Percentiles rank a stretch among this genome's conserved stretches.
These are phyloP conservation scores for Cercopithecus petaurista DNA, from an alignment of 2,797 vertebrate genomes.

Conservation along the genomic window DNA sequence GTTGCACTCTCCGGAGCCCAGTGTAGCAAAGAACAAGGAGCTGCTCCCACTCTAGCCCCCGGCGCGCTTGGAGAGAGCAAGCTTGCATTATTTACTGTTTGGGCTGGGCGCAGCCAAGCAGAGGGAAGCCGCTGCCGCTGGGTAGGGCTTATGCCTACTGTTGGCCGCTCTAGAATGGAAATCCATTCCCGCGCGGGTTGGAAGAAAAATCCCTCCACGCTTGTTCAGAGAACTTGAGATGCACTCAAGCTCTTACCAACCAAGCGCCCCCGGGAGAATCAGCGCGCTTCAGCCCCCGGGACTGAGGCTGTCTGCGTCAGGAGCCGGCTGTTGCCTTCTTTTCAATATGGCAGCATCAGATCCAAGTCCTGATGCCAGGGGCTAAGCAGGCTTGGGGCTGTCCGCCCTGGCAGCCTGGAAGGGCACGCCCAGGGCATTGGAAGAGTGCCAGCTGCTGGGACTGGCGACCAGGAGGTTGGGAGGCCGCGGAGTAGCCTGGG, in stretches of 20 bases:
- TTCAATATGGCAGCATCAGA: constrained; percentile 76
- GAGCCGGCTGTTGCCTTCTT: constrained; percentile 29
- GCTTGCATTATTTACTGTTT: constrained; percentile 54
- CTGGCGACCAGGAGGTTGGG: background rate
- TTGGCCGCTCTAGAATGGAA: background rate
- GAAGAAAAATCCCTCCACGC: constrained; percentile 16
- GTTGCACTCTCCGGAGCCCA: background rate
- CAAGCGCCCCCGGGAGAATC: background rate
- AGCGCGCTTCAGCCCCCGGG: background rate
- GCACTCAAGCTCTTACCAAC: background rate
- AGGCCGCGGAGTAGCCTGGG: background rate
- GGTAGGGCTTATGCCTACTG: background rate
- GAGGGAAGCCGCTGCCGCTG: constrained; percentile 50
- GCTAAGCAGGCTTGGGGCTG: background rate
- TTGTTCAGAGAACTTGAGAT: constrained; percentile 48
- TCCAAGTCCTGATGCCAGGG: constrained; percentile 4
- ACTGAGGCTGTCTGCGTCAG: constrained; percentile 29
- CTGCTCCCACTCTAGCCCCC: background rate
- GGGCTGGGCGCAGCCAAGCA: constrained; percentile 43
- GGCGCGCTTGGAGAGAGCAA: background rate
- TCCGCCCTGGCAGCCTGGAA: background rate
- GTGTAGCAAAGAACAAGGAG: background rate
- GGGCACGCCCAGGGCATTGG: background rate
- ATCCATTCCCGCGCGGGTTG: constrained; percentile 35
- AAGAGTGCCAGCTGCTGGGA: background rate